Base-by-base conservation (phyloP, 2,113 vertebrate genomes). In the Aegithalos caudatus region DNA sequence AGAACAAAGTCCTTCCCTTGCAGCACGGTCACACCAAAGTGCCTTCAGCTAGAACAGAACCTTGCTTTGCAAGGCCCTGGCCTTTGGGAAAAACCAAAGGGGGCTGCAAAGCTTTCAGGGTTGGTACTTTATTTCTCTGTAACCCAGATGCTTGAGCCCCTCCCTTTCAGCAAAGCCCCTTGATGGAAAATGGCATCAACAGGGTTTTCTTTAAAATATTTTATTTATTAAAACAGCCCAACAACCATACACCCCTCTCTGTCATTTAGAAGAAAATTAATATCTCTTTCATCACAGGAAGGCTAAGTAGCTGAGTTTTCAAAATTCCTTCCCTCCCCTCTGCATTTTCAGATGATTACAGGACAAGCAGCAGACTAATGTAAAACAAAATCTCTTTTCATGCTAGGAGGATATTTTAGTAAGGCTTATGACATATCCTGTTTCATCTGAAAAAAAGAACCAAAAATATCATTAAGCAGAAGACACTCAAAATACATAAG, bases 381-480 rank as follows among this genome's bases (percentile, higher is more conserved):
- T 91, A 82, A 84, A 92, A 74, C 29, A 76, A 86, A 94, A 76
- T 18, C 6, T 90, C 61, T 94, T 90, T 70, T 86, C 62, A 70
- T 54, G 37, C 31, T 69, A 86, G 45, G 9, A 86, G n/a, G 45
- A 83, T 82, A 92, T 94, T 90, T 93, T 53, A 90, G 48, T 53
- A 67, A n/a, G 18, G 54, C 23, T 87, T 88, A 87, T 56, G 48
- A 84, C 69, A 89, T 81, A 88, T 24, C 45, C 53, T 69, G 25
- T 81, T 89, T 93, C 33, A 87, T 79, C n/a, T 81, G 31, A 28
- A 86, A 79, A 73, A 89, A 61, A 61, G 12, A 1, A 23, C 16
- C 9, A 40, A 82, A 88, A 69, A 74, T 50, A 80, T 51, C 19
- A 1, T 81, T 91, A 77, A 71, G 23, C 14, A 74, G 8, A 5